Conservation (phyloP, 2,888 invertebrate species). For the Orthonevra nobilis region DNA sequence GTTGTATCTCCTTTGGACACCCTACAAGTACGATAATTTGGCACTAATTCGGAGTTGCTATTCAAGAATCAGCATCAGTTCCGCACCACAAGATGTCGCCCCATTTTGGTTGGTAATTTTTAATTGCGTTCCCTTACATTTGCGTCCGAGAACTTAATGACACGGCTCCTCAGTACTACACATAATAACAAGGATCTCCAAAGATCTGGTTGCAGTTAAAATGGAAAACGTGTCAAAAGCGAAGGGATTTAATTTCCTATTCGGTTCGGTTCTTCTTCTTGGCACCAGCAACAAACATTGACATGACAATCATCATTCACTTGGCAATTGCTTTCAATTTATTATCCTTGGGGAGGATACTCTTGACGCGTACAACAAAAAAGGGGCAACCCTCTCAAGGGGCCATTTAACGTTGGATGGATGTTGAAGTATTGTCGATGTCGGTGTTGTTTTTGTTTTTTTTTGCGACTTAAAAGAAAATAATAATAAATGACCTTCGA, state of each 20-base stretch:
- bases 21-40: slow-evolving; percentile 30
- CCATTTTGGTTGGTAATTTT: neutral
- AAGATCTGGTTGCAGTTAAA: neutral
- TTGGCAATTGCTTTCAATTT: slow-evolving; percentile 11
- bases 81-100: neutral
- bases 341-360: slow-evolving; percentile 3
- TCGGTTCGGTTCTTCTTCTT: neutral
- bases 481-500: slow-evolving; percentile 8
- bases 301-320: slow-evolving; percentile 9
- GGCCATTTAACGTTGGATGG: neutral
- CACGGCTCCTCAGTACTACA: neutral
- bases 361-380: neutral
- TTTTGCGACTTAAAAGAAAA: too few species aligned
- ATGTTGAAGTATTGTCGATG: too few species aligned
- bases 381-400: neutral
- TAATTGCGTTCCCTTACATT: slow-evolving; percentile 12
- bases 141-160: neutral
- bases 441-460: neutral
- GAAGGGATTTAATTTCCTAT: neutral
- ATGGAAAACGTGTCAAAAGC: slow-evolving; percentile 10
- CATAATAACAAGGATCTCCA: too few species aligned
- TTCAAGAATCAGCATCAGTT: slow-evolving; percentile 2
- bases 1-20: too few species aligned
- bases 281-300: neutral
- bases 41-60: slow-evolving; percentile 27